Evolutionary conservation across 2,888 invertebrate species (phyloP).

Genomic region (Netelia fuscicornis): DNA sequence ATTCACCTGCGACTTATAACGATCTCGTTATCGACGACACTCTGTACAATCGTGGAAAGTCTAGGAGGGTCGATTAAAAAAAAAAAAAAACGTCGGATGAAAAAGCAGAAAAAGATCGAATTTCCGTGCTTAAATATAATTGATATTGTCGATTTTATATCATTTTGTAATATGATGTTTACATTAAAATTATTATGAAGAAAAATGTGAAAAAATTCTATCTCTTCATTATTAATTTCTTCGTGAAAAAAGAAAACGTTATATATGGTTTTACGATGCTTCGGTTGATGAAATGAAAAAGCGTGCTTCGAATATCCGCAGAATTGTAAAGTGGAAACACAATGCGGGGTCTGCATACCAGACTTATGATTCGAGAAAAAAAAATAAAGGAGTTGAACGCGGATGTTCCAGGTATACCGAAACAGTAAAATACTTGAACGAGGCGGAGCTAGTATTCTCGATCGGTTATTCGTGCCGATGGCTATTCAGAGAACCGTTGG

Average conservation of each 20-base stretch:
- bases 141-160: no score
- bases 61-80: neutral
- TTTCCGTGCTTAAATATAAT: neutral
- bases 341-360: constrained; percentile 48
- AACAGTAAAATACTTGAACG: constrained; percentile 5
- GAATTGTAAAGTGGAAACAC: constrained; percentile 9
- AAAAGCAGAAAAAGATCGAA: neutral
- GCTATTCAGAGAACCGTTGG: neutral
- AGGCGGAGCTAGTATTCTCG: neutral
- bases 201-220: no score
- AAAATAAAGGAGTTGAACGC: constrained; percentile 11
- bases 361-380: constrained; percentile 35
- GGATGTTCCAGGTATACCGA: constrained; percentile 21
- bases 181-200: no score
- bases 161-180: no score
- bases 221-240: no score
- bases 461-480: constrained; percentile 1
- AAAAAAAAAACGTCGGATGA: constrained; percentile 1
- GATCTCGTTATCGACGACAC: constrained; percentile 49
- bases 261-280: neutral
- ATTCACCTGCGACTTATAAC: constrained; percentile 11
- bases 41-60: constrained; percentile 6
- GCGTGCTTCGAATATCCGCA: neutral
- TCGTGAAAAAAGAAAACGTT: neutral
- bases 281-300: neutral